phyloP scores from a whole-genome alignment of 2,888 invertebrate genomes.

The Rhagophthalmus giganteus region DNA sequence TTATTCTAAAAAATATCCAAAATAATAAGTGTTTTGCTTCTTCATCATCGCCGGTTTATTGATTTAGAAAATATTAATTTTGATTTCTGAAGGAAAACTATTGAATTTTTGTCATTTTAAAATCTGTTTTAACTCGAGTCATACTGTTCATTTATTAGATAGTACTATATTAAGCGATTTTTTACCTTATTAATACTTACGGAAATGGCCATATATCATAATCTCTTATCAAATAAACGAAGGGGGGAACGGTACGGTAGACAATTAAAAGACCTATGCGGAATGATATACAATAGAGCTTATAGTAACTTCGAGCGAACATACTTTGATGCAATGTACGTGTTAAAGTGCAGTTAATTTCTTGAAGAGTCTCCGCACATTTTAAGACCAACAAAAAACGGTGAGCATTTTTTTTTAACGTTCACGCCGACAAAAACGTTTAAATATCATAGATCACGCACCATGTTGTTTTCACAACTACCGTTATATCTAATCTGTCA shows the following conservation, averaged over 20 bases:
- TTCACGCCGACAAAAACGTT: background rate
- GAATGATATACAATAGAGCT: background rate
- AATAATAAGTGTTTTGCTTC: too few relatives aligned
- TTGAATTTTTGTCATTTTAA: too few relatives aligned
- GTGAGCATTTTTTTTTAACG: background rate
- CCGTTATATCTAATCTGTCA: slow-evolving; percentile 27
- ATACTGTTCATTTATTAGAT: too few relatives aligned
- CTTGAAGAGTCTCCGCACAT: too few relatives aligned
- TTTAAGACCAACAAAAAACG: too few relatives aligned
- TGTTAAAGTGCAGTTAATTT: slow-evolving; percentile 18
- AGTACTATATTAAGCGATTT: slow-evolving; percentile 13
- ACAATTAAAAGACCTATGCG: slow-evolving; percentile 20
- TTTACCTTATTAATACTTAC: slow-evolving; percentile 22
- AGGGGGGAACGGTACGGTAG: slow-evolving; percentile 5
- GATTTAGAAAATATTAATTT: too few relatives aligned
- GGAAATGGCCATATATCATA: slow-evolving; percentile 23
- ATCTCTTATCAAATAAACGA: slow-evolving; percentile 28
- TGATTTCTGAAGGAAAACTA: too few relatives aligned
- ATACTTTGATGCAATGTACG: slow-evolving; percentile 11
- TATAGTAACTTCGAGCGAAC: slow-evolving; percentile 8
- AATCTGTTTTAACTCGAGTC: too few relatives aligned
- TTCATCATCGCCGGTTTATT: too few relatives aligned
- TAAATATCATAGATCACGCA: background rate
- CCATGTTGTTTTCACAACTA: slow-evolving; percentile 10
- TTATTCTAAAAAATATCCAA: too few relatives aligned